Conservation (phyloP, 92 coral and sea anemone species). For the Zoanthus sociatus region DNA sequence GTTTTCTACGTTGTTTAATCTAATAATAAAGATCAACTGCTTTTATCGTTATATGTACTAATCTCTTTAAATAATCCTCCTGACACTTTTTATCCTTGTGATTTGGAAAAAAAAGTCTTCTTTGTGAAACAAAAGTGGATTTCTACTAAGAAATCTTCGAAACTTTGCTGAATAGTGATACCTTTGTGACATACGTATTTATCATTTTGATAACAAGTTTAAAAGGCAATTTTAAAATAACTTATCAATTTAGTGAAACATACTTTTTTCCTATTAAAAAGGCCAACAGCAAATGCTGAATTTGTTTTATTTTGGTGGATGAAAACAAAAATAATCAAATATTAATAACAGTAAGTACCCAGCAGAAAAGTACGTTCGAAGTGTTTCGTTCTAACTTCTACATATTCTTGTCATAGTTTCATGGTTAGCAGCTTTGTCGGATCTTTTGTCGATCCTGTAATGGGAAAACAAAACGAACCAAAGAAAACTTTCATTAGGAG, state of each 20-base stretch:
- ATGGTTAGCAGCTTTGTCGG: not conserved
- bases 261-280: not conserved
- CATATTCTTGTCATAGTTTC: not conserved
- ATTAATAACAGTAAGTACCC: not conserved
- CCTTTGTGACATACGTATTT: not conserved
- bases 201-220: not conserved
- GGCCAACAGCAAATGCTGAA: not conserved
- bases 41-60: not conserved
- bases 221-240: not conserved
- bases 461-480: not conserved
- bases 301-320: slow-evolving; percentile 18
- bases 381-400: not conserved
- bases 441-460: not conserved
- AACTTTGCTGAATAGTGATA: not conserved
- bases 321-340: slow-evolving; percentile 26
- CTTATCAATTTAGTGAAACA: not conserved
- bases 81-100: not conserved
- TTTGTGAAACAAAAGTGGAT: not conserved
- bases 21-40: not conserved
- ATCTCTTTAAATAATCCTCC: not conserved
- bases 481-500: slow-evolving; percentile 4
- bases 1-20: not conserved
- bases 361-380: not conserved
- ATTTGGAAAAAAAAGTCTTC: not conserved
- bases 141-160: not conserved